Evolutionary conservation across 2,797 vertebrate genomes (phyloP).

Genomic region (Sebastes steindachneri): DNA sequence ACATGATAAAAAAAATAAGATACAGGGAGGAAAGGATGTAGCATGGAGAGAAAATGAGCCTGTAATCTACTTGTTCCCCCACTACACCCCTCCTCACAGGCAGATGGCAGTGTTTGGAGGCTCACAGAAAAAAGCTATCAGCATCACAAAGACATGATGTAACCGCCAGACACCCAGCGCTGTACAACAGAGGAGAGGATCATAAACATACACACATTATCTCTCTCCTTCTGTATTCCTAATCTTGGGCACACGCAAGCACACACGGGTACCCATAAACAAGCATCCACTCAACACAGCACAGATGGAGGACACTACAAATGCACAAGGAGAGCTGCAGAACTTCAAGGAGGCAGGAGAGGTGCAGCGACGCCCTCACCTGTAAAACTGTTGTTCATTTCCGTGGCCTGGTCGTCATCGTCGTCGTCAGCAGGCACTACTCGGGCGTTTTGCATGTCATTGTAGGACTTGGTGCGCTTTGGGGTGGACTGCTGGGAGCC

Average conservation of each 20-base stretch:
- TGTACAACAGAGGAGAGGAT: slow-evolving; percentile 43
- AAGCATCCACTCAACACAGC: neutral
- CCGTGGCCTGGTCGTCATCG: slow-evolving; percentile 93
- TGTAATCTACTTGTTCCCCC: slow-evolving; percentile 33
- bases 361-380: slow-evolving; percentile 79
- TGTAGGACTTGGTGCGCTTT: slow-evolving; percentile 96
- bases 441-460: slow-evolving; percentile 99
- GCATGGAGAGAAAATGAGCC: neutral
- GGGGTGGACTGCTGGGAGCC: slow-evolving; percentile 93
- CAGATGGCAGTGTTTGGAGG: slow-evolving; percentile 79
- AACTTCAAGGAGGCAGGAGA: slow-evolving; percentile 26
- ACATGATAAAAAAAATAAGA: neutral
- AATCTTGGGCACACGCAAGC: slow-evolving; percentile 13
- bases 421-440: slow-evolving; percentile 91
- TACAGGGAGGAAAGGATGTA: neutral
- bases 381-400: slow-evolving; percentile 99
- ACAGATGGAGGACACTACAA: slow-evolving; percentile 57
- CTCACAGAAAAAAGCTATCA: slow-evolving; percentile 54
- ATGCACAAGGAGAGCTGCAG: neutral
- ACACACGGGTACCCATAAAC: neutral
- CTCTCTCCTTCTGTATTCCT: slow-evolving; percentile 22
- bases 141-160: slow-evolving; percentile 81
- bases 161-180: slow-evolving; percentile 72
- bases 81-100: slow-evolving; percentile 72
- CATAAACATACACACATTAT: slow-evolving; percentile 43